These are phyloP conservation scores for Sigmodon hispidus DNA, from an alignment of 2,113 vertebrate species.

Conservation along the genomic window DNA sequence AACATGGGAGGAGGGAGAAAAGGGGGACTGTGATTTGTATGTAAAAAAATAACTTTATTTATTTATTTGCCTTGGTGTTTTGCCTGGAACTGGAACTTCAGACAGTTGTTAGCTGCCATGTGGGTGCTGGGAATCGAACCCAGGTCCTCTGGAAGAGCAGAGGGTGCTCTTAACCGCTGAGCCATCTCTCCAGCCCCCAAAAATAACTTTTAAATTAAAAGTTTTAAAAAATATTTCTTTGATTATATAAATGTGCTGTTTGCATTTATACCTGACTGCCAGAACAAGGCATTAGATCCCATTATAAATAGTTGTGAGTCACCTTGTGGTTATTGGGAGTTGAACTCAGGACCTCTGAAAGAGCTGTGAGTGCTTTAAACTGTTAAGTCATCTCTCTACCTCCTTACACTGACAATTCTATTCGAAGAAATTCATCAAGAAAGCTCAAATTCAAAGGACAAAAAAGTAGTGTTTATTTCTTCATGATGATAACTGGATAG, in stretches of 20 bases:
- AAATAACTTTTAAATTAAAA: too few relatives aligned
- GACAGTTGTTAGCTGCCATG: too few relatives aligned
- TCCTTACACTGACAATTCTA: not conserved
- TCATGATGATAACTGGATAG: not conserved
- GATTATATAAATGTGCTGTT: not conserved
- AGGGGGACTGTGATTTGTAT: too few relatives aligned
- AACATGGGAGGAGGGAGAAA: too few relatives aligned
- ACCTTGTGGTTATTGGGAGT: not conserved
- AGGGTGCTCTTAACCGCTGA: too few relatives aligned
- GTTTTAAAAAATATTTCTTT: not conserved
- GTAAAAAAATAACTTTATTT: too few relatives aligned
- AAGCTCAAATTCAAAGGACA: not conserved
- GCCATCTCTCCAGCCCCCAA: too few relatives aligned
- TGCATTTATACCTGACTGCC: not conserved
- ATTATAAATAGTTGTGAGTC: not conserved
- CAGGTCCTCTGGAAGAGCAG: too few relatives aligned
- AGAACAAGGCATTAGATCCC: not conserved
- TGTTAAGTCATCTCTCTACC: not conserved
- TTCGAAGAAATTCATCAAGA: not conserved
- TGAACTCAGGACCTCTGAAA: not conserved
- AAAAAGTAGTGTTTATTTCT: not conserved
- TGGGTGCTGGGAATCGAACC: too few relatives aligned
- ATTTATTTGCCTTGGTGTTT: too few relatives aligned
- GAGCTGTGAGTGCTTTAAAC: not conserved
- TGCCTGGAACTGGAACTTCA: too few relatives aligned